Base-by-base conservation (phyloP, 1,140 invertebrate species). In the Eupristina koningsbergeri region DNA sequence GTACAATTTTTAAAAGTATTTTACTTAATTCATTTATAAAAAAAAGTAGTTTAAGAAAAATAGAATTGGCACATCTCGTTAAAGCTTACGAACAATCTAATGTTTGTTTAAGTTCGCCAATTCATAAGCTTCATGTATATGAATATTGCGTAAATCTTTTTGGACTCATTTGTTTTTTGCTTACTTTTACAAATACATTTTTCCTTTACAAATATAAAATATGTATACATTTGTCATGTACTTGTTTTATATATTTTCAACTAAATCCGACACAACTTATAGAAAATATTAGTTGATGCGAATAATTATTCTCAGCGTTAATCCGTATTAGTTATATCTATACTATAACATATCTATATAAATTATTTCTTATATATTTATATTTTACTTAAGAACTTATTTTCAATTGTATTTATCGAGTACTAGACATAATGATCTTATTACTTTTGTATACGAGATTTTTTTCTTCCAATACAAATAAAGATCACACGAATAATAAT, bases 391-490 rank as follows among this genome's bases (percentile, higher is more conserved):
- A 47, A 36, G 58, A 82, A 82, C 34, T 71, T 31, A 0, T 61
- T 73, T 73, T 61, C 9, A 63, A 19, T 78, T 63, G 39, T 63
- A 81, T 81, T 76, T 82, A 82, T 67, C 36, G 6, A 69, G 17
- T 64, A 61, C 19, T 63, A 78, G 36, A 45, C 36, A 81, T 74
- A 41, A 50, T 34, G 41, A 47, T 76, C 45, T 82, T 75, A 75
- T 82, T 82, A 82, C 39, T 82, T 82, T 82, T 82, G 69, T 76
- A 82, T 64, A 53, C 22, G 15, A 76, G 31, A 76, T 81, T 69
- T 50, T 50, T 63, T 69, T 80, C 17, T 77, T 61, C 58, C 5
- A 29, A 71, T 39, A 61, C 50, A 81, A 81, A 74, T 71, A 81
- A 81, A 61, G 67, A 61, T 81, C 22, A 80, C 45, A 69, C 8